Conservation (phyloP, 2,113 vertebrate genomes). For the Lynx canadensis region DNA sequence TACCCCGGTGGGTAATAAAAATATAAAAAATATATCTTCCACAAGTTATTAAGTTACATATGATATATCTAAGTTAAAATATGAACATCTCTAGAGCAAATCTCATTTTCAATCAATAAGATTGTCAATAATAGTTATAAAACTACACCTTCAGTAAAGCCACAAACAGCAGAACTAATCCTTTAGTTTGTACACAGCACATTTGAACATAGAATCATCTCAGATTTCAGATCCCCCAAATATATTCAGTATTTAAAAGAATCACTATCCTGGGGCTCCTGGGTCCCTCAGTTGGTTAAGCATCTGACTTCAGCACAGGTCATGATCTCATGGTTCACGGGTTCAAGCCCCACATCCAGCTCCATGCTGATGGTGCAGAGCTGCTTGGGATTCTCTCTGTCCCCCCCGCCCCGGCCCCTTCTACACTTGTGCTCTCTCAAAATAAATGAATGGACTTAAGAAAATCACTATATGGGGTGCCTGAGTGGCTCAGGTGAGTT, state of each 20-base stretch:
- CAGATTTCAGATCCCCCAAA: constrained; percentile 39
- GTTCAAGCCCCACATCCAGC: too few species aligned
- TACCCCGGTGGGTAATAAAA: constrained; percentile 55
- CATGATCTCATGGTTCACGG: too few species aligned
- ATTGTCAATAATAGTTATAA: constrained; percentile 45
- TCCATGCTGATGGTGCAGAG: too few species aligned
- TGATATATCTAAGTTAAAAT: constrained; percentile 54
- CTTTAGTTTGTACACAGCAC: constrained; percentile 47
- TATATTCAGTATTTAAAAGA: constrained; percentile 25
- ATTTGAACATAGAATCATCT: constrained; percentile 20
- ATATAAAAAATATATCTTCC: constrained; percentile 39
- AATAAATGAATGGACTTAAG: too few species aligned
- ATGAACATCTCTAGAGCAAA: neutral
- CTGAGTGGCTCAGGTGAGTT: too few species aligned
- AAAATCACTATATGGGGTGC: too few species aligned
- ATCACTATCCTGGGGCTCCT: neutral
- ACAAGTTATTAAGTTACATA: constrained; percentile 56
- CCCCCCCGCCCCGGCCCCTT: too few species aligned
- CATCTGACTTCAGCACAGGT: too few species aligned
- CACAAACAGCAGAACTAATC: constrained; percentile 57
- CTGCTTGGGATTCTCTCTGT: too few species aligned
- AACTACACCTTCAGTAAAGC: constrained; percentile 52
- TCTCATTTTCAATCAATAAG: constrained; percentile 24
- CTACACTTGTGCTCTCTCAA: too few species aligned
- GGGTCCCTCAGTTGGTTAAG: too few species aligned